Base-by-base conservation (phyloP, 2,113 vertebrate genomes). In the Siphamia tubifer region DNA sequence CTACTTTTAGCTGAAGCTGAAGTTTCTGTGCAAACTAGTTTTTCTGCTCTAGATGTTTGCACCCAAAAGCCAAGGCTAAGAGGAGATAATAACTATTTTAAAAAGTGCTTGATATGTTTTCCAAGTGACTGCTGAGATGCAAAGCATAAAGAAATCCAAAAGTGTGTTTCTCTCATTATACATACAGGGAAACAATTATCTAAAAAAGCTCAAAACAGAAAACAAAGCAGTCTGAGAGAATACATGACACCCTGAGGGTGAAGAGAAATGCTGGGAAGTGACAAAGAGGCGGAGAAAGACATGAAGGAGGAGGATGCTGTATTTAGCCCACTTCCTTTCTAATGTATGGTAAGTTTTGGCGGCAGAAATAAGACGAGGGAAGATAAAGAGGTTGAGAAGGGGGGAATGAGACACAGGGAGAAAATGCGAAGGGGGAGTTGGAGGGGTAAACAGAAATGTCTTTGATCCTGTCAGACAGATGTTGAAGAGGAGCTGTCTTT, bases 391-490 rank as follows among this genome's bases (percentile, higher is more conserved):
- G 35, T 19, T 52, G 42, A 42, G 53, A 55, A 34, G n/a, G 31
- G 31, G 39, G 19, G 44, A 47, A 32, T 8, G 28, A 43, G 42
- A 51, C 10, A n/a, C 3, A 25, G 34, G 12, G 27, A 66, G 25
- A 48, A 31, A 44, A 40, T 48, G 63, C 10, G n/a, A 43, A 60
- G 51, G 49, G 54, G 20, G 48, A 74, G 58, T 79, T 78, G 45
- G 44, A 32, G 64, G 63, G 61, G 62, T 85, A 82, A 80, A 83
- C 82, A 88, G 45, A 74, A 52, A 58, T 7, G 42, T 56, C 79
- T 91, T 91, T 91, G 84, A 91, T 89, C 75, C 55, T 31, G 48
- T 57, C 47, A 78, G 84, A 77, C 87, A 94, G 87, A 90, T 48
- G 62, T 81, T 80, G 76, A 86, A 73, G 83, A 79, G 81, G 82